Conservation (phyloP, 2,113 vertebrate genomes). For the Ameiurus melas region DNA sequence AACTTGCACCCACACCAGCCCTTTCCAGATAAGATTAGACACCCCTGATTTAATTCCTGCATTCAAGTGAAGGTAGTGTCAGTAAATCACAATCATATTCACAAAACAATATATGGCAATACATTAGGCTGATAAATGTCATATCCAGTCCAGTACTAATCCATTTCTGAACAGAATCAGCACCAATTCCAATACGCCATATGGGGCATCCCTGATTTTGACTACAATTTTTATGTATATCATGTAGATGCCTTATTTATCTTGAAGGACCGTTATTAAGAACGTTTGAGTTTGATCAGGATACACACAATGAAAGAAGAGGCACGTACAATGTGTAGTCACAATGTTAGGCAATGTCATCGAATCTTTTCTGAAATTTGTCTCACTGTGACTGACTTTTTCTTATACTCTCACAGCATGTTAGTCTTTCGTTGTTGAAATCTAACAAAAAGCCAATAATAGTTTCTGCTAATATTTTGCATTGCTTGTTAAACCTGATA, state of each 20-base stretch:
- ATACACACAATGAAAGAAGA: background rate
- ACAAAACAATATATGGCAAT: background rate
- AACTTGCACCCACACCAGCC: too few relatives aligned
- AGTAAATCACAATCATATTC: background rate
- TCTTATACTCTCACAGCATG: background rate
- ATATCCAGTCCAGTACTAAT: background rate
- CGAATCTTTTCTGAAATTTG: background rate
- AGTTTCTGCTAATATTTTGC: background rate
- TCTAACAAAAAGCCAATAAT: background rate
- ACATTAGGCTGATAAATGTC: background rate
- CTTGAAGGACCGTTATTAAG: background rate
- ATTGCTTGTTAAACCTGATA: constrained; percentile 9
- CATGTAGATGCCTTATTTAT: background rate
- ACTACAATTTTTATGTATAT: background rate
- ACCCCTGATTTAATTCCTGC: background rate
- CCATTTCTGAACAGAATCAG: background rate
- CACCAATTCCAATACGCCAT: background rate
- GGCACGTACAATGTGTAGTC: too few relatives aligned
- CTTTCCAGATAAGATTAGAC: too few relatives aligned
- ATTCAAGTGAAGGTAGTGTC: background rate
- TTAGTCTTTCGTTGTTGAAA: background rate
- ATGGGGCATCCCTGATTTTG: background rate
- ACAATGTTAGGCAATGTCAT: background rate
- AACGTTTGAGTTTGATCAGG: background rate
- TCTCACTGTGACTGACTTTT: background rate